Conservation (phyloP, 2,113 vertebrate genomes). For the Protomyctophum bolini region DNA sequence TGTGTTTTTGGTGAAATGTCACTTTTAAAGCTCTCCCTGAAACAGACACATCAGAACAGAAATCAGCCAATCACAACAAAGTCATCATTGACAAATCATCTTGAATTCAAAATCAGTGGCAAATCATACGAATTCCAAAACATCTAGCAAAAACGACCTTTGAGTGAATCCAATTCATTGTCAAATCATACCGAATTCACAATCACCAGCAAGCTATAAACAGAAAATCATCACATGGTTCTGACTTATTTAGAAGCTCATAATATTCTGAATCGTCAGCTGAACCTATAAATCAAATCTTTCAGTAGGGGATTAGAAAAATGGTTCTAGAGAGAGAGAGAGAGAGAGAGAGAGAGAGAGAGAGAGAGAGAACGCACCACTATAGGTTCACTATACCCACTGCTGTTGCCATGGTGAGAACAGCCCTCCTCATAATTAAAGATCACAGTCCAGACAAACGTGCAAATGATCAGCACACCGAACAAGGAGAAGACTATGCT, state of each 20-base stretch:
- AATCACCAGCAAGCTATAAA: constrained; percentile 57
- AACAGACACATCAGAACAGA: constrained; percentile 55
- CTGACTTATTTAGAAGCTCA: constrained; percentile 56
- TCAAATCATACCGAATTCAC: constrained; percentile 68
- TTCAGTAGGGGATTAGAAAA: neutral
- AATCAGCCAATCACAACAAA: constrained; percentile 53
- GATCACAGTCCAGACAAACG: neutral
- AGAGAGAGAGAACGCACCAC: no score
- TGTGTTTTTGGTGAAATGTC: neutral
- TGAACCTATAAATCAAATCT: constrained; percentile 45
- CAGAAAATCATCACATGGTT: constrained; percentile 62
- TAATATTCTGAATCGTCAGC: constrained; percentile 61
- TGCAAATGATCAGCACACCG: no score
- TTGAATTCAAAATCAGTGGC: neutral
- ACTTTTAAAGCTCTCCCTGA: constrained; percentile 68
- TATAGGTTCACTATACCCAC: no score
- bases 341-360: no score
- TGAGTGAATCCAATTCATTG: constrained; percentile 65
- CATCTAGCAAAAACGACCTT: constrained; percentile 20
- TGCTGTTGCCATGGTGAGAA: no score
- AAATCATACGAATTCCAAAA: constrained; percentile 46
- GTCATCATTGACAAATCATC: constrained; percentile 72
- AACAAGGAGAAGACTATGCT: no score
- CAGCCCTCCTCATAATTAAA: neutral
- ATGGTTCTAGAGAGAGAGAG: neutral